Evolutionary conservation across 2,888 invertebrate species (phyloP).

Genomic region (Trichogramma dendrolimi): DNA sequence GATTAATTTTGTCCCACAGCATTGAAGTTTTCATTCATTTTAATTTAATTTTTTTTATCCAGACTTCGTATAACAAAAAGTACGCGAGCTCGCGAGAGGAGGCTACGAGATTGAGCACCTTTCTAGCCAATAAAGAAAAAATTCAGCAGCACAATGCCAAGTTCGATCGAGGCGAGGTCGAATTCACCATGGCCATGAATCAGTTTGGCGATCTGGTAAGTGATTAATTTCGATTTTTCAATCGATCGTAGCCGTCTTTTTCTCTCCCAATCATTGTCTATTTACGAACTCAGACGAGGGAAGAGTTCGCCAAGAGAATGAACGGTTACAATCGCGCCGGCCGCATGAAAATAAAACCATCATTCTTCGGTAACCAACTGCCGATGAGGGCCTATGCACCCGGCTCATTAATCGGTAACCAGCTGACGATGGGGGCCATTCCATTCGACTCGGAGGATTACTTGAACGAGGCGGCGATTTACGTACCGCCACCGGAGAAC

Average conservation of each 20-base stretch:
- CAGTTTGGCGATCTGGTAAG: conserved; percentile 77
- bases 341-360: conserved; percentile 17
- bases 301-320: conserved; percentile 67
- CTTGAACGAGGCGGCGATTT: conserved; percentile 53
- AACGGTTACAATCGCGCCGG: conserved; percentile 64
- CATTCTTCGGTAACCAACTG: no score
- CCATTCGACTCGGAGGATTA: background rate
- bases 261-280: background rate
- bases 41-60: background rate
- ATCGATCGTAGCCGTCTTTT: background rate
- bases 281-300: conserved; percentile 57
- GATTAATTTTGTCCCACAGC: background rate
- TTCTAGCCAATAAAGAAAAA: conserved; percentile 78
- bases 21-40: background rate
- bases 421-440: background rate
- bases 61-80: background rate
- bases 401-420: no score
- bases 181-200: conserved; percentile 70
- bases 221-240: conserved; percentile 1
- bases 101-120: conserved; percentile 80
- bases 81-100: conserved; percentile 58
- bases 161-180: conserved; percentile 62
- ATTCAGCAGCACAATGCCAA: conserved; percentile 79
- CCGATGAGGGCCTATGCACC: no score
- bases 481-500: conserved; percentile 63